phyloP scores from a whole-genome alignment of 2,888 invertebrate genomes.

The Drosophila algonquin region DNA sequence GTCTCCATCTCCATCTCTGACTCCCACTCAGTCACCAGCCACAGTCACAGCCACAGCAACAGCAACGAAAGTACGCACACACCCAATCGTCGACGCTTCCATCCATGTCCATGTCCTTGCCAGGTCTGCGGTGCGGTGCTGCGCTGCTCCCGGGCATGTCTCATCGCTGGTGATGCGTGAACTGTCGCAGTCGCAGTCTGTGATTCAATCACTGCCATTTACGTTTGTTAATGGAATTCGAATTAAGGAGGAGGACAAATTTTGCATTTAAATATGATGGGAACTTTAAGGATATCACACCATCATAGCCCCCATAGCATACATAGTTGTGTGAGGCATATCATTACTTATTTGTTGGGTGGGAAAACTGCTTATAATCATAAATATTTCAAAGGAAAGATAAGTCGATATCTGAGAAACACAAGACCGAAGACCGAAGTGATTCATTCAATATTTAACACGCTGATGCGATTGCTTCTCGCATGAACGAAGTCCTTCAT shows the following conservation, averaged over 20 bases:
- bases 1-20: slow-evolving; percentile 46
- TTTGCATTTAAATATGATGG: neutral
- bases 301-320: no score
- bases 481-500: neutral
- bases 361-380: neutral
- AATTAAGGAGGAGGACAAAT: neutral
- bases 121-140: slow-evolving; percentile 27
- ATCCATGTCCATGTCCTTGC: slow-evolving; percentile 3
- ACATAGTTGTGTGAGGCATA: no score
- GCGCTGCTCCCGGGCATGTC: slow-evolving; percentile 47
- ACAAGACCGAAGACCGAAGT: no score
- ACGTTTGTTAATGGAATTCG: slow-evolving; percentile 21
- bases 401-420: neutral
- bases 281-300: neutral
- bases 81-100: slow-evolving; percentile 15
- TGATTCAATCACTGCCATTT: slow-evolving; percentile 47
- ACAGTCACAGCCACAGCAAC: neutral
- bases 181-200: slow-evolving; percentile 41
- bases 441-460: neutral
- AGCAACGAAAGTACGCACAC: neutral
- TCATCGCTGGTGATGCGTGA: slow-evolving; percentile 42
- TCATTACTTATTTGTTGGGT: neutral
- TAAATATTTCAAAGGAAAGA: neutral
- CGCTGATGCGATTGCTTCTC: neutral
- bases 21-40: slow-evolving; percentile 2